Conservation (phyloP, 2,888 invertebrate genomes). For the Acanthosepion pharaonis region DNA sequence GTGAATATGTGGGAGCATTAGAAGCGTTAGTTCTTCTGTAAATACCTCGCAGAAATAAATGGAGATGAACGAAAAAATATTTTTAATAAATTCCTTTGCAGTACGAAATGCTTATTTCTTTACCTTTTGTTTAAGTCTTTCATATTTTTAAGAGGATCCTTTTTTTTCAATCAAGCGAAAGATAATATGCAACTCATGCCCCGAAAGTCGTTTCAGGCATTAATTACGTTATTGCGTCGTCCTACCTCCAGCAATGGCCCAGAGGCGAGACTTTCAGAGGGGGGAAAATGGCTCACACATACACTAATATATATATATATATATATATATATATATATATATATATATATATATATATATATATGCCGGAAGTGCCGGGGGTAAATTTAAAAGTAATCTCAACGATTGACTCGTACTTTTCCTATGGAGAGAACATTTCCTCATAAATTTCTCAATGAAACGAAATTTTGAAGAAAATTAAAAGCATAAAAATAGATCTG, state of each 20-base stretch:
- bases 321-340: constrained; percentile 39
- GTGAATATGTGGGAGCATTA: not conserved
- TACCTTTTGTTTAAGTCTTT: not conserved
- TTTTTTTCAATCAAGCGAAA: not conserved
- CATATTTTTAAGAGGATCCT: not conserved
- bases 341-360: constrained; percentile 35
- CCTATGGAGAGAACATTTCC: not conserved
- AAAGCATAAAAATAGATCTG: not conserved
- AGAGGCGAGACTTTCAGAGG: not conserved
- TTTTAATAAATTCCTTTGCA: constrained; percentile 21
- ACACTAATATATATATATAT: not conserved
- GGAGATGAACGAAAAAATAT: not conserved
- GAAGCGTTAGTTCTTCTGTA: not conserved
- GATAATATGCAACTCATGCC: not conserved
- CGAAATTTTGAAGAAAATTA: not conserved
- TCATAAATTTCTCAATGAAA: too few species aligned
- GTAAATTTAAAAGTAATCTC: not conserved
- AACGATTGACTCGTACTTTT: not conserved
- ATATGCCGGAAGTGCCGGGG: not conserved
- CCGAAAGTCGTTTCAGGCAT: not conserved
- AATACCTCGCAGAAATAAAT: not conserved
- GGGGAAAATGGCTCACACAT: not conserved
- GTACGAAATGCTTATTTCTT: not conserved
- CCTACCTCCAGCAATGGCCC: not conserved
- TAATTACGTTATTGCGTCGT: not conserved